phyloP scores from a whole-genome alignment of 2,888 invertebrate species.

The Lingula anatina region DNA sequence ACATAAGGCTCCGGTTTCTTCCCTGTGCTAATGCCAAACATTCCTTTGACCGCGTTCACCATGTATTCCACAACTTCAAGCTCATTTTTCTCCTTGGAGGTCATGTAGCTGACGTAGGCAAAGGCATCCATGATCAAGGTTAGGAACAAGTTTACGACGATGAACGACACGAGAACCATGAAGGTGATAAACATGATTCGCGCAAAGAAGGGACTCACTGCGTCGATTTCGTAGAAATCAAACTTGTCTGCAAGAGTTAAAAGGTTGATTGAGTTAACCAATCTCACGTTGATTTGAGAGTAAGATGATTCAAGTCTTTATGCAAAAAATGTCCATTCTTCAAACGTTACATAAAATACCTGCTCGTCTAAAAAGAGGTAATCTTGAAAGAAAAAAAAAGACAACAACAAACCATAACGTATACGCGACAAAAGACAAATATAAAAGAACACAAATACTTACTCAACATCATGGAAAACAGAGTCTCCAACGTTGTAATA shows the following conservation, averaged over 20 bases:
- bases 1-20: no score
- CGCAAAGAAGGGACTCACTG: constrained; percentile 14
- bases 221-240: constrained; percentile 30
- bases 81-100: constrained; percentile 20
- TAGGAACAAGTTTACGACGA: constrained; percentile 26
- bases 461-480: constrained; percentile 33
- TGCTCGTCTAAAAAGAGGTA: no score
- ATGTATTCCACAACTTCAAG: constrained; percentile 30
- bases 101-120: constrained; percentile 19
- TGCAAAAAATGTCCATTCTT: no score
- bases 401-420: neutral
- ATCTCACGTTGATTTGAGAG: no score
- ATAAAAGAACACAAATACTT: constrained; percentile 2
- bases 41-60: constrained; percentile 15
- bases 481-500: constrained; percentile 27
- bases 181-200: constrained; percentile 27
- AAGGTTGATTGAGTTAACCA: neutral
- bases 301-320: no score
- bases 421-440: neutral
- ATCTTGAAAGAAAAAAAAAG: no score
- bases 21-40: constrained; percentile 19
- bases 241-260: constrained; percentile 28
- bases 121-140: constrained; percentile 28
- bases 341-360: no score
- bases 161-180: constrained; percentile 18